Percentiles rank a stretch among this genome's conserved stretches.
Evolutionary conservation across 2,888 invertebrate species (phyloP).

Genomic region (Pollenia labialis): DNA sequence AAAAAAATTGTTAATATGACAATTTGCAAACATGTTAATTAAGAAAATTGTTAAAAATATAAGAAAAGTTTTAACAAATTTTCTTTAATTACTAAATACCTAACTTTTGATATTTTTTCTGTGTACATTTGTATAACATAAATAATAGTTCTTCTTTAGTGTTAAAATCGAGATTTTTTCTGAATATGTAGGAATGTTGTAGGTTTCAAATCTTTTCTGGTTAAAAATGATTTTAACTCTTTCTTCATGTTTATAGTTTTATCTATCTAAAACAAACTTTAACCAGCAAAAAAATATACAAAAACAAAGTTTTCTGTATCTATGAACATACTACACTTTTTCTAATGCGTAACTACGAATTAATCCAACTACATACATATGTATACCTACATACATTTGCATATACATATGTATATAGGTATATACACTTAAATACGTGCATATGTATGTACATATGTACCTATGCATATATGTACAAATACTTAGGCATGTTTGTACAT

Average conservation of each 20-base stretch:
- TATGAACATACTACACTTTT: conserved; percentile 54
- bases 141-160: too few species aligned
- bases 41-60: too few species aligned
- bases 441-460: conserved; percentile 32
- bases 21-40: too few species aligned
- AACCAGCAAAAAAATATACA: conserved; percentile 51
- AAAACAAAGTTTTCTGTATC: conserved; percentile 20
- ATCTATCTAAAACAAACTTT: conserved; percentile 9
- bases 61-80: too few species aligned
- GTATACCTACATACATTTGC: conserved; percentile 27
- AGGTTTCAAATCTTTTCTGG: not conserved
- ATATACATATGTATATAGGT: conserved; percentile 12
- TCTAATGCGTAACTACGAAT: conserved; percentile 64
- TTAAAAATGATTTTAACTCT: conserved; percentile 2
- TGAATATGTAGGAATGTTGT: not conserved
- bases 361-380: not conserved
- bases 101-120: too few species aligned
- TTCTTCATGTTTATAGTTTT: conserved; percentile 3
- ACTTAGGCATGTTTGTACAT: conserved; percentile 23
- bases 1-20: too few species aligned
- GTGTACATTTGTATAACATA: too few species aligned
- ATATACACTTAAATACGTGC: conserved; percentile 32
- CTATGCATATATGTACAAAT: conserved; percentile 33
- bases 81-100: too few species aligned
- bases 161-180: not conserved